Evolutionary conservation across 2,113 vertebrate species (phyloP), one percentile per base, ranked within the genome.

Genomic region (Stigmatopora nigra): DNA sequence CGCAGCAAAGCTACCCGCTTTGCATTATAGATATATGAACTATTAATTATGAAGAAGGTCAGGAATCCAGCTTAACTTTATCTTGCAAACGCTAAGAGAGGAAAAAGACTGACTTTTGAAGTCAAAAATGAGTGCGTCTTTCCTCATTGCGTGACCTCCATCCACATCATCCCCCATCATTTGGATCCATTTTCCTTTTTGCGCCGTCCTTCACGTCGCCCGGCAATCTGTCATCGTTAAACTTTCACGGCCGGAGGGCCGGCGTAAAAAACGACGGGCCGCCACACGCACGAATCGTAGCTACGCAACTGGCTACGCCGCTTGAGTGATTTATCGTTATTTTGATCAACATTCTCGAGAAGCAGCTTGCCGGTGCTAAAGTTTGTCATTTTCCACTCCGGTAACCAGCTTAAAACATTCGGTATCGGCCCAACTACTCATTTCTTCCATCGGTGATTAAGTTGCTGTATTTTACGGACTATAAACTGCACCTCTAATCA

Each of bases 41-140:
- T 57, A 87, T 86, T 73, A 85, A 84, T 86, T 85, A 87, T 85
- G 72, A 74, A 88, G 74, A 36, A 79, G 73, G 71, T 76, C 61
- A 81, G 62, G 70, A 80, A 78, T 77, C 63, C 62, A 78, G 63
- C 73, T 76, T 75, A 77, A 78, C 79, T 76, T 68, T 73, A 16
- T 1, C 57, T 68, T 73, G 70, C 65, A 73, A 81, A 81, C 75
- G 76, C 70, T 71, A 75, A 67, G 59, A 59, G 44, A 44, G 51
- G 9, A 79, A 48, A 65, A 60, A 61, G 65, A 65, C 76, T 70
- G 45, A 60, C 48, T 31, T 56, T 19, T 75, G 57, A 65, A 63
- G 63, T 70, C 77, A 83, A 86, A 86, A 80, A 82, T 83, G 41
- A 20, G 78, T 53, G 67, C 52, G 31, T 46, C 44, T 70, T 79